Evolutionary conservation across 2,797 vertebrate species (phyloP).

Genomic region (Bucorvus abyssinicus): DNA sequence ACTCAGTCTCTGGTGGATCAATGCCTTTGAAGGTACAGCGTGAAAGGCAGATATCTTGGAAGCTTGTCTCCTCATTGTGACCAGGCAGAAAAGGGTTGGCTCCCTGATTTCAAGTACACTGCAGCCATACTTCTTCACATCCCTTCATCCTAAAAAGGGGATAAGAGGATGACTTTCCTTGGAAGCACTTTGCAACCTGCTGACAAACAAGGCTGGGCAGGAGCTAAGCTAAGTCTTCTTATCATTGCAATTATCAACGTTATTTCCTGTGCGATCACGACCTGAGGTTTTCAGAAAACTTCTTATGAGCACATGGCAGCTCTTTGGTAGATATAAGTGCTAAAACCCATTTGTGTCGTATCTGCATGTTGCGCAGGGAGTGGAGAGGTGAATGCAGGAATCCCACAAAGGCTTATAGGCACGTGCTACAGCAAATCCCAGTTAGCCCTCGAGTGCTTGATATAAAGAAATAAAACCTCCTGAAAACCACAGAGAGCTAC

Average conservation of each 20-base stretch:
- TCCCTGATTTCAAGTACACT: not conserved
- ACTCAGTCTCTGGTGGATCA: not conserved
- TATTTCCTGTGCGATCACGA: not conserved
- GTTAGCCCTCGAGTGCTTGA: not conserved
- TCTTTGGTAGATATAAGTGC: not conserved
- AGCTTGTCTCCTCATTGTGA: not conserved
- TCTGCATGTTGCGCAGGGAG: not conserved
- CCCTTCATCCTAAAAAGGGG: not conserved
- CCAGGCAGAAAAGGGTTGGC: not conserved
- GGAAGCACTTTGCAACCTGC: not conserved
- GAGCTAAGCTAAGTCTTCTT: not conserved
- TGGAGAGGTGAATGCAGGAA: not conserved
- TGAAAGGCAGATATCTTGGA: not conserved
- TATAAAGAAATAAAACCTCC: not conserved
- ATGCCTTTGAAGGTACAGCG: not conserved
- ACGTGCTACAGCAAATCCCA: not conserved
- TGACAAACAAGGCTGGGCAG: not conserved
- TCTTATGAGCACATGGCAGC: not conserved
- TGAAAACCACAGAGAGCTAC: not conserved
- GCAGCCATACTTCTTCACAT: not conserved
- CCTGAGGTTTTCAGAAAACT: not conserved
- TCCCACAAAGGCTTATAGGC: not conserved
- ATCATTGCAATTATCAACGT: not conserved
- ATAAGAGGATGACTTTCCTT: not conserved
- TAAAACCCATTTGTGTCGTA: not conserved